Evolutionary conservation across 2,888 invertebrate species (phyloP).

Genomic region (Melanostoma scalare): DNA sequence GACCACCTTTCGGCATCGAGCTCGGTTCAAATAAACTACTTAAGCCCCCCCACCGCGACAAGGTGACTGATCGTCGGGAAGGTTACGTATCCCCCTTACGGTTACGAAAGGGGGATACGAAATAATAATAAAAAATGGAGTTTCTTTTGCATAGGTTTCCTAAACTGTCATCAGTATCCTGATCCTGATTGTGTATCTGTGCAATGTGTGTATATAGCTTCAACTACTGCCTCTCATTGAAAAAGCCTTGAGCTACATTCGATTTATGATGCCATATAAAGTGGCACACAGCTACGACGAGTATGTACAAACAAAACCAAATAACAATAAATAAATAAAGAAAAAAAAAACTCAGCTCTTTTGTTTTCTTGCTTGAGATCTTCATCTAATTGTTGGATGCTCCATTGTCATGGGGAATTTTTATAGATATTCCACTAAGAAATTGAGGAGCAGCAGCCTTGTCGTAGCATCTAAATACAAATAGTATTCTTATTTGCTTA

Average conservation of each 20-base stretch:
- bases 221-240: not conserved
- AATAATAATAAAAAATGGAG: slow-evolving; percentile 5
- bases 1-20: no score
- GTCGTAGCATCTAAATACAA: slow-evolving; percentile 9
- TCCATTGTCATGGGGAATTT: slow-evolving; percentile 39
- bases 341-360: slow-evolving; percentile 33
- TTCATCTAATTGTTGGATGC: slow-evolving; percentile 61
- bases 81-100: no score
- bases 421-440: slow-evolving; percentile 28
- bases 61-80: no score
- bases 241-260: slow-evolving; percentile 59
- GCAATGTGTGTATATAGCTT: no score
- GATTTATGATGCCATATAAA: slow-evolving; percentile 33
- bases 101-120: not conserved
- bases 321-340: not conserved
- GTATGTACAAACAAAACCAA: no score
- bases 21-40: no score
- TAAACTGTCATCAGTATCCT: slow-evolving; percentile 37
- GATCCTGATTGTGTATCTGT: slow-evolving; percentile 13
- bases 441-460: slow-evolving; percentile 7
- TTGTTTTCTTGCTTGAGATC: slow-evolving; percentile 43
- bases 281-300: slow-evolving; percentile 1
- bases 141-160: slow-evolving; percentile 27
- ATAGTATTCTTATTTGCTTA: slow-evolving; percentile 32
- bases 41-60: no score